Evolutionary conservation across 2,113 vertebrate species (phyloP).

Genomic region (Psilopsiagon aymara): DNA sequence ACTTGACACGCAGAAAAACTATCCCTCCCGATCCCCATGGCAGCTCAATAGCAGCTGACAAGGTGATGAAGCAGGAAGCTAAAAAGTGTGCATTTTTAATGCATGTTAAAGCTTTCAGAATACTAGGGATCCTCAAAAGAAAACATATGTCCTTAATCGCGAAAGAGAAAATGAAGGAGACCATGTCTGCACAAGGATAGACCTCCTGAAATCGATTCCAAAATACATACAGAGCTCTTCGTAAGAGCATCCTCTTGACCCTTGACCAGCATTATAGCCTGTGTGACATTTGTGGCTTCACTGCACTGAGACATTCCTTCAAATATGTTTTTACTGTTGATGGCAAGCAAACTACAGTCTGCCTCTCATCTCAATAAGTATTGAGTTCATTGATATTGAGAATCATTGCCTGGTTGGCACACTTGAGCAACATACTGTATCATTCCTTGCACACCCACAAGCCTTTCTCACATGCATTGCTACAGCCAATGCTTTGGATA

Average conservation of each 20-base stretch:
- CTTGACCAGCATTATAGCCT: neutral
- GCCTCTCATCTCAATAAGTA: accelerated
- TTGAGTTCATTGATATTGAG: neutral
- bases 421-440: accelerated
- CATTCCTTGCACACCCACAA: neutral
- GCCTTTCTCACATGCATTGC: too few species aligned
- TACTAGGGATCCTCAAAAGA: neutral
- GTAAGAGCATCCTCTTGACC: accelerated
- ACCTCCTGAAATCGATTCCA: neutral
- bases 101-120: neutral
- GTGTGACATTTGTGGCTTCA: neutral
- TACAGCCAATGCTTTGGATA: neutral
- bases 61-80: neutral
- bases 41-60: constrained; percentile 5
- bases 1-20: neutral
- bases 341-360: neutral
- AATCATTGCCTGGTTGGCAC: accelerated
- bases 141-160: neutral
- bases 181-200: neutral
- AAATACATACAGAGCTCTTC: accelerated
- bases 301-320: neutral
- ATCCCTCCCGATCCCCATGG: neutral
- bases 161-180: neutral
- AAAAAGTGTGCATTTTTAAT: neutral
- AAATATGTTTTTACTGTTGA: neutral